Percentiles rank a stretch among this genome's conserved stretches.
Evolutionary conservation across 2,888 invertebrate species (phyloP).

Genomic region (Opisthograptis luteolata): DNA sequence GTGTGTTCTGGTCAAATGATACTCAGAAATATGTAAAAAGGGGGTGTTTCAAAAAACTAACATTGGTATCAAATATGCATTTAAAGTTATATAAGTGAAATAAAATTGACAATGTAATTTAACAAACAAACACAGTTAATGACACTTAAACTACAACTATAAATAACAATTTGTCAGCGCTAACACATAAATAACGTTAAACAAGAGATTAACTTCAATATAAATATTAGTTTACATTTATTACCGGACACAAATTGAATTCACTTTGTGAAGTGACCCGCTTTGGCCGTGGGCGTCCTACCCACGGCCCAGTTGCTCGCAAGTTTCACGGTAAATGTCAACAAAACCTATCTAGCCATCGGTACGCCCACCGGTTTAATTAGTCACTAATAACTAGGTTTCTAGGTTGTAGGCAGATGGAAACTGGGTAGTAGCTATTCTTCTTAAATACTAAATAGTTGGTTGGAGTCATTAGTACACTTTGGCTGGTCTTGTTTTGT

Average conservation of each 20-base stretch:
- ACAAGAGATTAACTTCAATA: conserved; percentile 34
- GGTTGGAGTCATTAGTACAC: no score
- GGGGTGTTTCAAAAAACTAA: no score
- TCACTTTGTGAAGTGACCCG: conserved; percentile 18
- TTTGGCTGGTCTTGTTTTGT: no score
- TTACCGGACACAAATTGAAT: conserved; percentile 30
- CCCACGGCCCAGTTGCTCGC: conserved; percentile 9
- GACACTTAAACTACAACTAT: conserved; percentile 10
- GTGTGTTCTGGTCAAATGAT: no score
- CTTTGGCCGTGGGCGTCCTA: neutral
- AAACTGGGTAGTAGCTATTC: no score
- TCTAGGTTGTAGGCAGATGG: neutral
- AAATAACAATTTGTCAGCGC: conserved; percentile 25
- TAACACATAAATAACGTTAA: conserved; percentile 22
- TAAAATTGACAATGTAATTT: no score
- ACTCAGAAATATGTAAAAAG: no score
- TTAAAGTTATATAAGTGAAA: no score
- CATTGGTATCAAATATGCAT: no score
- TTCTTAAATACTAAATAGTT: no score
- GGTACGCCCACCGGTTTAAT: neutral
- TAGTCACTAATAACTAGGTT: neutral
- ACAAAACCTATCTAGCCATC: conserved; percentile 3
- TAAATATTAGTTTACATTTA: conserved; percentile 35
- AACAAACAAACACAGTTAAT: no score
- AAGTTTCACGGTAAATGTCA: conserved; percentile 8